phyloP scores from a whole-genome alignment of 2,113 vertebrate genomes.

The Origma solitaria region DNA sequence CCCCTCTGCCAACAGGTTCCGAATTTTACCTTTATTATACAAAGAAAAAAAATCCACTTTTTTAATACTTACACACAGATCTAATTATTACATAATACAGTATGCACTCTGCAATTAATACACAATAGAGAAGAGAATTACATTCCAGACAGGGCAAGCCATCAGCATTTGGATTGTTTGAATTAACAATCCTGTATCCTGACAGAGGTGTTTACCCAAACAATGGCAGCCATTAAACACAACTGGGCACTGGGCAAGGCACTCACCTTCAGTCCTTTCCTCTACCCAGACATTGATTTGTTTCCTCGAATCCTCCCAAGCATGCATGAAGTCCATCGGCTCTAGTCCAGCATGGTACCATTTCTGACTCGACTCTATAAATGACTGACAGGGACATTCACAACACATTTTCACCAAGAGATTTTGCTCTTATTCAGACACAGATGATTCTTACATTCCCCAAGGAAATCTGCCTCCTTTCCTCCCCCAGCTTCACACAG shows the following conservation, averaged over 20 bases:
- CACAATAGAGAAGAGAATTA: neutral
- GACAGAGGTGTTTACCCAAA: too few species aligned
- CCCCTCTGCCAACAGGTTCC: conserved; percentile 81
- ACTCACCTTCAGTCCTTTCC: too few species aligned
- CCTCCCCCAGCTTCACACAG: fast-evolving
- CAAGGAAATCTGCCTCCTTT: fast-evolving
- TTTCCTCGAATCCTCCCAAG: too few species aligned
- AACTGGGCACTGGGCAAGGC: too few species aligned
- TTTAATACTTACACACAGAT: neutral
- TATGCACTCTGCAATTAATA: neutral
- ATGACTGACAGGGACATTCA: conserved; percentile 69
- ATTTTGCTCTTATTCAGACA: neutral
- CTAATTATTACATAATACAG: neutral
- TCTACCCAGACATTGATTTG: too few species aligned
- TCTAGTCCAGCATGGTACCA: too few species aligned
- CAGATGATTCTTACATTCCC: neutral
- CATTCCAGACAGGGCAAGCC: too few species aligned
- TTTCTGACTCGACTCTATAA: conserved; percentile 72
- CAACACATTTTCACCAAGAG: neutral
- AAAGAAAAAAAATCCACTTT: fast-evolving
- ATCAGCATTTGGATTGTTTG: too few species aligned
- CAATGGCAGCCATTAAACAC: too few species aligned
- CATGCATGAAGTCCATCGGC: too few species aligned
- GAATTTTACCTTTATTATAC: conserved; percentile 82
- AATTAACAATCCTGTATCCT: too few species aligned